Percentiles rank a stretch among this genome's conserved stretches.
These are phyloP conservation scores for Periplaneta americana DNA, from an alignment of 1,140 invertebrate genomes.

Conservation along the genomic window DNA sequence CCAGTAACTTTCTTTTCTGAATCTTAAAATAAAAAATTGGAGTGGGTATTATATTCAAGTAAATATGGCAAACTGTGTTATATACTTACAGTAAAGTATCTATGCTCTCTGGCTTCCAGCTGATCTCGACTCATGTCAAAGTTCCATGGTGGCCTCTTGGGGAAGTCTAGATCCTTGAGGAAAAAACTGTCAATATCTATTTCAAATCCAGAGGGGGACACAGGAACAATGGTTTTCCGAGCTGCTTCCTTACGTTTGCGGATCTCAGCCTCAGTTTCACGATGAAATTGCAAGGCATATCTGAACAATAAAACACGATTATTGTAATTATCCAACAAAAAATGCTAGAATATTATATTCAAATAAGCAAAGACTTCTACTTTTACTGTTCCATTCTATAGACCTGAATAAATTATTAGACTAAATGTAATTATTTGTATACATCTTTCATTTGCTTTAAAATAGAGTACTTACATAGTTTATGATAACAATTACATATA, in stretches of 20 bases:
- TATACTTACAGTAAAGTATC: constrained; percentile 62
- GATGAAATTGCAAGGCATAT: constrained; percentile 70
- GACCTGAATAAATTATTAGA: too few species aligned
- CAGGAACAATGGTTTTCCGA: constrained; percentile 45
- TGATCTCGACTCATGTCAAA: constrained; percentile 62
- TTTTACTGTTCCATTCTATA: too few species aligned
- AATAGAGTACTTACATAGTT: too few species aligned
- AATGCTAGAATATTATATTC: neutral
- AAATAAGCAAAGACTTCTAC: too few species aligned
- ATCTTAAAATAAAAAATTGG: neutral
- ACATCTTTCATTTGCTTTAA: too few species aligned
- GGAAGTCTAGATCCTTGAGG: constrained; percentile 68
- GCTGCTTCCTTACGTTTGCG: constrained; percentile 56
- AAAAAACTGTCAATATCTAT: constrained; percentile 64
- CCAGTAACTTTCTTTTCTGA: neutral
- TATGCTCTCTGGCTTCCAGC: constrained; percentile 67
- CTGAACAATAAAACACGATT: constrained; percentile 27
- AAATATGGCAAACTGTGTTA: neutral
- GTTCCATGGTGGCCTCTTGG: constrained; percentile 76
- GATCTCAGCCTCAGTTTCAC: constrained; percentile 64
- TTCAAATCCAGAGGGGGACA: constrained; percentile 57
- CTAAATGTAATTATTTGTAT: too few species aligned
- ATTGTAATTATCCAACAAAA: neutral
- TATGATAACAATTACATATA: too few species aligned
- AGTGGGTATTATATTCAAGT: neutral